A percentile compares a stretch with the other conserved stretches of the same genome.
These are phyloP conservation scores for Pandemis heparana DNA, from an alignment of 2,888 invertebrate species.

Conservation along the genomic window DNA sequence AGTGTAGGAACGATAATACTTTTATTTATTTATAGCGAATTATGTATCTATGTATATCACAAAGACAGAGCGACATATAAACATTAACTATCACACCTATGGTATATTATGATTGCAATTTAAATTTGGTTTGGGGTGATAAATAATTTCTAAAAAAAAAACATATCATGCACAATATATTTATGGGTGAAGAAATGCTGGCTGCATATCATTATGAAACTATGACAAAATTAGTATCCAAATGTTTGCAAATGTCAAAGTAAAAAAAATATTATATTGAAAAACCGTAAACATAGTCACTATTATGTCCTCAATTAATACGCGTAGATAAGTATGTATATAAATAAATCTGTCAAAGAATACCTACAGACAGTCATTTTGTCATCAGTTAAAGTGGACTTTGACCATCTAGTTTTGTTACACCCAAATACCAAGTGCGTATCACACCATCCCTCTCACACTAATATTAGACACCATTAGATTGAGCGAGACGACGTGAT, in stretches of 20 bases:
- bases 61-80: conserved; percentile 28
- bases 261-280: not conserved
- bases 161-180: conserved; percentile 81
- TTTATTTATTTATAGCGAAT: conserved; percentile 37
- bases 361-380: not conserved
- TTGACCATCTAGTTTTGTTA: no score
- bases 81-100: not conserved
- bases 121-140: conserved; percentile 12
- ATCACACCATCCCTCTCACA: no score
- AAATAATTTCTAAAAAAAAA: conserved; percentile 42
- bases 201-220: conserved; percentile 76
- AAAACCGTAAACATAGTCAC: not conserved
- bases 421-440: no score
- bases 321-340: no score
- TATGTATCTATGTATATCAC: conserved; percentile 1
- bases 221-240: conserved; percentile 49
- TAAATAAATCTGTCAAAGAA: not conserved
- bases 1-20: conserved; percentile 29
- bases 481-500: no score
- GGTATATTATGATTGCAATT: conserved; percentile 13
- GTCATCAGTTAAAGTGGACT: no score
- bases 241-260: conserved; percentile 31
- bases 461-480: no score
- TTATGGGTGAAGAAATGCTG: conserved; percentile 60
- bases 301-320: not conserved